Evolutionary conservation across 2,888 invertebrate genomes (phyloP), one percentile per base, ranked within the genome.

Genomic region (Acleris sparsana): DNA sequence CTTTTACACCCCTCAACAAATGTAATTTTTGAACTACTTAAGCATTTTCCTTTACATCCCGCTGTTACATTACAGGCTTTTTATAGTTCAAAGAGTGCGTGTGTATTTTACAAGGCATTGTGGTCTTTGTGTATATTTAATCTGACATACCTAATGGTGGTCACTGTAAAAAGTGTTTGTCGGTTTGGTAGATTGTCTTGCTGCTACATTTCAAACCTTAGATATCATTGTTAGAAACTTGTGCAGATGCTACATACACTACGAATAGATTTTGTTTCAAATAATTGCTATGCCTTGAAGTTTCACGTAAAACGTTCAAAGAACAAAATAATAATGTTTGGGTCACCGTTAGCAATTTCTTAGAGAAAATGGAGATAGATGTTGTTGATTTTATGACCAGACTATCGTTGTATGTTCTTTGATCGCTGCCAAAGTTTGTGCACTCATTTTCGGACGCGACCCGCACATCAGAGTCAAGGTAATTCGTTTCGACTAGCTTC

Each of bases 121-220:
- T 46, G 6, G 44, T 57, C 6, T 46, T n/a, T 46, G n/a, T 46
- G 17, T 17, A 2, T 46, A 17, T 17, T n/a, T 44, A 44, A n/a
- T 44, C 16, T 17, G 6, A 7, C 7, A 46, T 46, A 39, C 39
- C 4, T 39, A 13, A 39, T 13, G 39, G 11, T 11, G 33, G 46
- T 44, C 6, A 33, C 49, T 48, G 33, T 53, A 22, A 11, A 55
- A 48, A 48, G 48, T 48, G 44, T 61, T 53, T 39, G 39, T 39
- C 29, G 39, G 33, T 56, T 56, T 60, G 43, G 48, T 65, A 51
- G 59, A 59, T 64, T n/a, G 25, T 55, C 49, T 59, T 49, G 25
- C 53, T 65, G 9, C 7, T 51, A 11, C 5, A 57, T n/a, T 53
- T 53, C 39, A 16, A 53, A 49, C 17, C 20, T 33, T 55, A 59